Conservation (phyloP, 37 sponge, comb jelly and placozoan species). For the Petrosia ficiformis region DNA sequence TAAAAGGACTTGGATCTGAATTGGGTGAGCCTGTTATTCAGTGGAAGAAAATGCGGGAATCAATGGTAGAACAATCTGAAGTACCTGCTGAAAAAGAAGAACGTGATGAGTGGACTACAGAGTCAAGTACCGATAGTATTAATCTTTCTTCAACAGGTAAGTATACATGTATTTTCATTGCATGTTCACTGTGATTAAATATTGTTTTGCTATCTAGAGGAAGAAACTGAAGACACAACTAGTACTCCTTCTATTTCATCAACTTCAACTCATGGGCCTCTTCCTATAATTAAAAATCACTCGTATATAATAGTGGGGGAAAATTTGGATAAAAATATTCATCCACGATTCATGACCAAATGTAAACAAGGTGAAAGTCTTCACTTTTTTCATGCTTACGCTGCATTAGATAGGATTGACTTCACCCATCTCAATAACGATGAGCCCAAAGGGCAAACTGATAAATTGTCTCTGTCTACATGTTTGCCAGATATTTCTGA, state of each 20-base stretch:
- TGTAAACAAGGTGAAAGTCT: slow-evolving; percentile 11
- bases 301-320: slow-evolving; percentile 38
- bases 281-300: no score
- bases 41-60: background rate
- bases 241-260: background rate
- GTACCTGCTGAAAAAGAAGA: no score
- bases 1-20: slow-evolving; percentile 9
- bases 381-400: slow-evolving; percentile 28
- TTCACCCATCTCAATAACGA: slow-evolving; percentile 1
- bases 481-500: slow-evolving; percentile 13
- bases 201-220: background rate
- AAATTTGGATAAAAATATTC: no score
- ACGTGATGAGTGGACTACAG: no score
- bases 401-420: slow-evolving; percentile 16
- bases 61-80: no score
- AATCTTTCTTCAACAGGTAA: background rate
- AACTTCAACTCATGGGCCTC: background rate
- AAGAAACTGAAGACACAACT: background rate
- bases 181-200: background rate
- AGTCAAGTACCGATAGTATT: no score
- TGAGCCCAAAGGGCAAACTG: slow-evolving; percentile 1
- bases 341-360: slow-evolving; percentile 15
- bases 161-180: background rate
- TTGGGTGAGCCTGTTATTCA: background rate
- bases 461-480: background rate